A percentile compares a stretch with the other conserved stretches of the same genome.
These are phyloP conservation scores for Epinotia demarniana DNA, from an alignment of 2,888 invertebrate genomes.

Conservation along the genomic window DNA sequence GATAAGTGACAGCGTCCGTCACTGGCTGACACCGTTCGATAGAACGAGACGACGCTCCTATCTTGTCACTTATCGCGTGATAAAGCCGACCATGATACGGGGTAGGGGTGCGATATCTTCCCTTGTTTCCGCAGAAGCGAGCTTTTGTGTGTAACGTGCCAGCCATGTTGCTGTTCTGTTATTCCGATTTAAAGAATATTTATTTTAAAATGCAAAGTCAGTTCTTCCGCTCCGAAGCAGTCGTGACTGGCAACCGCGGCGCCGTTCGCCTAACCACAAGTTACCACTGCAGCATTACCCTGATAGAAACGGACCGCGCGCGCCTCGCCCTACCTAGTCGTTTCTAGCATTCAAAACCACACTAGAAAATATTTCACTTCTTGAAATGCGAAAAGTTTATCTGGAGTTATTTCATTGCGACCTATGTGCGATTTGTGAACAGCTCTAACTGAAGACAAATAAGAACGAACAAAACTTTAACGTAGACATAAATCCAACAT, in stretches of 20 bases:
- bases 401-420: not conserved
- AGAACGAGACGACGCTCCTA: too few species aligned
- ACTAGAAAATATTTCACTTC: constrained; percentile 18
- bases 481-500: constrained; percentile 15
- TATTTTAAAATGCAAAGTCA: not conserved
- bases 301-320: constrained; percentile 60
- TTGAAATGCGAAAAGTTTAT: not conserved
- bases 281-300: constrained; percentile 62
- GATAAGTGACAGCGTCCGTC: too few species aligned
- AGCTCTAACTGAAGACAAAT: constrained; percentile 6
- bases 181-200: constrained; percentile 3
- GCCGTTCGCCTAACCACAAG: constrained; percentile 54
- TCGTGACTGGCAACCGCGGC: constrained; percentile 30
- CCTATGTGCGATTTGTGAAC: not conserved
- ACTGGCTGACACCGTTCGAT: too few species aligned
- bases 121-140: not conserved
- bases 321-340: constrained; percentile 44
- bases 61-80: too few species aligned
- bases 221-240: constrained; percentile 30
- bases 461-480: constrained; percentile 1
- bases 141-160: not conserved
- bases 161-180: not conserved
- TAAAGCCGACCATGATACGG: too few species aligned
- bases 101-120: not conserved
- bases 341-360: constrained; percentile 47